These are phyloP conservation scores for Dromius quadrimaculatus DNA, from an alignment of 2,888 invertebrate genomes.

Conservation along the genomic window DNA sequence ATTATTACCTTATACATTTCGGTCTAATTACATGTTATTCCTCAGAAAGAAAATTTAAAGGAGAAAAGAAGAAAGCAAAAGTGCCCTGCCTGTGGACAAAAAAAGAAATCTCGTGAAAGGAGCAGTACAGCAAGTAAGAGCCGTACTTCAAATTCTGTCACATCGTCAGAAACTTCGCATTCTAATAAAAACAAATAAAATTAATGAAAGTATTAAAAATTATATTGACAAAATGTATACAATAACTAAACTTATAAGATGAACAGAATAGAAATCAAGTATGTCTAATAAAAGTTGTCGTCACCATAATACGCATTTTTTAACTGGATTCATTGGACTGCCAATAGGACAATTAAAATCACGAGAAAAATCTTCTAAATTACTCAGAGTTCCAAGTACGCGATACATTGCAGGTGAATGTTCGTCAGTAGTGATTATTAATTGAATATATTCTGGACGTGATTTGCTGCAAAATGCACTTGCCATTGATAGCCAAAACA, in stretches of 20 bases:
- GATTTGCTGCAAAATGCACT: slow-evolving; percentile 55
- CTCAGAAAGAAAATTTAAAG: background rate
- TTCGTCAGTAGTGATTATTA: slow-evolving; percentile 42
- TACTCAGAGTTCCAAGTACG: slow-evolving; percentile 83
- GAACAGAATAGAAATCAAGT: background rate
- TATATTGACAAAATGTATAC: slow-evolving; percentile 1
- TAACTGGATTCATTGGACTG: slow-evolving; percentile 83
- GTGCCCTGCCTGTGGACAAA: slow-evolving; percentile 7
- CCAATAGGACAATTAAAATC: slow-evolving; percentile 79
- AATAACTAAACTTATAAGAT: too few relatives aligned
- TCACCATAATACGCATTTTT: slow-evolving; percentile 85
- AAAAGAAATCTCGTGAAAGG: background rate
- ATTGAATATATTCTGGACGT: slow-evolving; percentile 47
- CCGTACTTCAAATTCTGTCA: background rate
- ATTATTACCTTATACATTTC: background rate
- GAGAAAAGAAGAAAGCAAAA: background rate
- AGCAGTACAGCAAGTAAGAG: background rate
- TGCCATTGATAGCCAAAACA: slow-evolving; percentile 62
- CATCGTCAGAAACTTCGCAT: too few relatives aligned
- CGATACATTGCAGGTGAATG: slow-evolving; percentile 59
- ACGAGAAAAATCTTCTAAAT: slow-evolving; percentile 80
- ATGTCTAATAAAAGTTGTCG: slow-evolving; percentile 23
- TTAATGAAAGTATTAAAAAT: slow-evolving; percentile 13
- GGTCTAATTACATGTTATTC: too few relatives aligned
- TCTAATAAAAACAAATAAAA: too few relatives aligned